Percentiles rank a stretch among this genome's conserved stretches.
Evolutionary conservation across 2,113 vertebrate genomes (phyloP).

Genomic region (Asarcornis scutulata): DNA sequence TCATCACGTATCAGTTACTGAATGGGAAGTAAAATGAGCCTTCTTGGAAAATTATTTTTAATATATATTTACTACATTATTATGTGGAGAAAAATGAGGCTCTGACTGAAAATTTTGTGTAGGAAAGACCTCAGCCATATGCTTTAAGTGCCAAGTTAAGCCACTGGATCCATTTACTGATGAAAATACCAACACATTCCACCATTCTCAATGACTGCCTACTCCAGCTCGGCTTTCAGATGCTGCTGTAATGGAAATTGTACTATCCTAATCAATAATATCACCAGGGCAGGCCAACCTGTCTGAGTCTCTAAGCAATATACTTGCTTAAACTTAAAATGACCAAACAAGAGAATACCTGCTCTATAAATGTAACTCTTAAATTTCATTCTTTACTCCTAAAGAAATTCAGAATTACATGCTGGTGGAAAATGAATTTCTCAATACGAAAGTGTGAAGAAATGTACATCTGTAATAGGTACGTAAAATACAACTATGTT

Average conservation of each 20-base stretch:
- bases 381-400: neutral
- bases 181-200: neutral
- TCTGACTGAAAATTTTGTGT: neutral
- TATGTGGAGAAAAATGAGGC: neutral
- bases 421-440: neutral
- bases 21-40: neutral
- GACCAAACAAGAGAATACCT: neutral
- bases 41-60: neutral
- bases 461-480: neutral
- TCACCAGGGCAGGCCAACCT: neutral
- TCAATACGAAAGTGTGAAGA: neutral
- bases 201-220: neutral
- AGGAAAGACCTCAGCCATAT: neutral
- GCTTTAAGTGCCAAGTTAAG: neutral
- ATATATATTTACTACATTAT: neutral
- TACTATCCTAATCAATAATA: neutral
- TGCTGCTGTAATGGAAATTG: neutral
- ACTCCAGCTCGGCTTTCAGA: neutral
- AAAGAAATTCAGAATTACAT: neutral
- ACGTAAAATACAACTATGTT: neutral
- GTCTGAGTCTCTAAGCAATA: neutral
- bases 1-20: neutral
- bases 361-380: neutral
- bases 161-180: neutral
- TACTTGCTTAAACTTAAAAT: neutral